Conservation (phyloP, 2,888 invertebrate species). For the Synergus japonicus region DNA sequence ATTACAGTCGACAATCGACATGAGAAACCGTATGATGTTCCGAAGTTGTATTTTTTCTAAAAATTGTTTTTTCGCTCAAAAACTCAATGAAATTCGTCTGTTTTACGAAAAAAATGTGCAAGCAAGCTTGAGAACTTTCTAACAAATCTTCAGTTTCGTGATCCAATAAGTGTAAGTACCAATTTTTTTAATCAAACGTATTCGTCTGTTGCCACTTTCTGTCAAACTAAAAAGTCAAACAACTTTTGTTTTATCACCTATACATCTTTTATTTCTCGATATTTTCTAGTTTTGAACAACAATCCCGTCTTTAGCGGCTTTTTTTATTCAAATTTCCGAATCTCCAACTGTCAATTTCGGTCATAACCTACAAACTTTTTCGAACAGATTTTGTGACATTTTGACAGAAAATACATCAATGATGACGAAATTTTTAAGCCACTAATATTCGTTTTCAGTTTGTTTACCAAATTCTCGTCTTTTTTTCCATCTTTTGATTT, state of each 20-base stretch:
- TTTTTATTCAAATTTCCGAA: background rate
- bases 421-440: background rate
- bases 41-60: slow-evolving; percentile 32
- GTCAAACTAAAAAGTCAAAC: background rate
- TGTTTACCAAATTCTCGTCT: background rate
- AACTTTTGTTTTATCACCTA: background rate
- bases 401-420: background rate
- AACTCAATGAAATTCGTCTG: slow-evolving; percentile 29
- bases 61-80: slow-evolving; percentile 1
- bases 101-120: slow-evolving; percentile 14
- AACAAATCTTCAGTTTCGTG: background rate
- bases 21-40: slow-evolving; percentile 8
- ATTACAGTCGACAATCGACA: background rate
- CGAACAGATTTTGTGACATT: background rate
- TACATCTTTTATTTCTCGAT: background rate
- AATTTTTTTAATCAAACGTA: background rate
- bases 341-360: background rate
- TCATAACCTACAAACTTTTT: background rate
- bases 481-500: background rate
- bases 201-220: background rate
- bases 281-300: background rate
- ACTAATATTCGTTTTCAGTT: background rate
- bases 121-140: background rate
- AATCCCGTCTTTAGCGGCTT: background rate
- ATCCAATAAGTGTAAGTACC: background rate